phyloP scores from a whole-genome alignment of 2,888 invertebrate species.

The Meganola albula region DNA sequence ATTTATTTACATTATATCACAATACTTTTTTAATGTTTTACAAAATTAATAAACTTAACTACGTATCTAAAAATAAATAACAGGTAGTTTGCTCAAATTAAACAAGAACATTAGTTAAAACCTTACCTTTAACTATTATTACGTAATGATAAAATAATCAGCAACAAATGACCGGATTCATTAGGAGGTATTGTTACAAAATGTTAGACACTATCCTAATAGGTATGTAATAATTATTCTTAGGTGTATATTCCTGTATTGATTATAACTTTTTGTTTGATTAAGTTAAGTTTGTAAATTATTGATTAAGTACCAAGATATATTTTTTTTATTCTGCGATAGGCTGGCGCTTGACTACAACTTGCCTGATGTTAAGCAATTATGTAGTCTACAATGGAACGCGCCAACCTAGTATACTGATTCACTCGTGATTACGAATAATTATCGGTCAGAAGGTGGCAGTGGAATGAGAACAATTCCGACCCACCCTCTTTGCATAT shows the following conservation, averaged over 20 bases:
- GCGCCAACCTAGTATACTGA: no score
- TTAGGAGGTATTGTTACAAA: constrained; percentile 11
- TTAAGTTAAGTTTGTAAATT: no score
- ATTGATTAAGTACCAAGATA: no score
- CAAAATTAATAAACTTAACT: constrained; percentile 43
- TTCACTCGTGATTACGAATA: no score
- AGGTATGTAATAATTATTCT: constrained; percentile 13
- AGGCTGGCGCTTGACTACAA: no score
- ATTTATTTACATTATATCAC: constrained; percentile 71
- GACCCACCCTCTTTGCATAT: no score
- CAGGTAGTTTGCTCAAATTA: constrained; percentile 37
- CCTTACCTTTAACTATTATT: constrained; percentile 24
- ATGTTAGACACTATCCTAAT: constrained; percentile 4
- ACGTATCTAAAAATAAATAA: constrained; percentile 73
- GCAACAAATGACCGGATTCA: constrained; percentile 14
- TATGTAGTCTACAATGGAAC: no score
- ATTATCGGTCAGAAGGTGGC: no score
- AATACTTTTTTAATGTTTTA: constrained; percentile 41
- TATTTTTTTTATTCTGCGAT: no score
- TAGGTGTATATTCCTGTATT: constrained; percentile 15
- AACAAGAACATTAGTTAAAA: constrained; percentile 38
- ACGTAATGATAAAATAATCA: constrained; percentile 20
- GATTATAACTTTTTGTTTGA: no score
- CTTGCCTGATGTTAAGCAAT: no score
- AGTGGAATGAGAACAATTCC: no score